These are phyloP conservation scores for Gryllus longicercus DNA, from an alignment of 2,888 invertebrate genomes.

Conservation along the genomic window DNA sequence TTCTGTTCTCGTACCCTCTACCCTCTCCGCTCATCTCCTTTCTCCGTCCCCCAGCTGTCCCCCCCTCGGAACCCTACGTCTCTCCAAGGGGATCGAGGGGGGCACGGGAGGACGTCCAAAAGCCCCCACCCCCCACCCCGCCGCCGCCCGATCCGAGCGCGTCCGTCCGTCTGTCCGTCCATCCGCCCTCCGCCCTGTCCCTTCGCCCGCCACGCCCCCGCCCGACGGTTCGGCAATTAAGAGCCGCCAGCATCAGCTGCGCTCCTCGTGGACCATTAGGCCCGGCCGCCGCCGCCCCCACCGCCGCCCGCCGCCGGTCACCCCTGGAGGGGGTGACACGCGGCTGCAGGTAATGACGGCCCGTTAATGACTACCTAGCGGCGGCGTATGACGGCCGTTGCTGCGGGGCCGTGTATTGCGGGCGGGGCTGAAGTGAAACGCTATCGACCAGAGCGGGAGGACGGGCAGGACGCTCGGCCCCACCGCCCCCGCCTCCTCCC, in stretches of 20 bases:
- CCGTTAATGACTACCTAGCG: constrained; percentile 17
- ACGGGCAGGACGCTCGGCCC: not conserved
- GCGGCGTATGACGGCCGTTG: constrained; percentile 5
- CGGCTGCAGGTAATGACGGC: constrained; percentile 17
- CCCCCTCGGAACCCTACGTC: too few species aligned
- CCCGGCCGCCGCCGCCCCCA: not conserved
- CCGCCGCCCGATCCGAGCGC: too few species aligned
- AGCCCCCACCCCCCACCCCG: too few species aligned
- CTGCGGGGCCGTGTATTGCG: not conserved
- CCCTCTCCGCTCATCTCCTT: too few species aligned
- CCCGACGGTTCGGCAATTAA: not conserved
- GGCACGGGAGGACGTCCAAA: too few species aligned
- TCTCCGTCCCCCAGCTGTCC: too few species aligned
- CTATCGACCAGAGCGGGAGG: not conserved
- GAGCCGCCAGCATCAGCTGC: constrained; percentile 1
- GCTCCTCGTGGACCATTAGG: constrained; percentile 9
- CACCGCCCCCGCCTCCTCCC: not conserved
- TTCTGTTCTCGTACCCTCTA: too few species aligned
- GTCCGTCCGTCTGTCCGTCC: too few species aligned
- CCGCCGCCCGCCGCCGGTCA: not conserved
- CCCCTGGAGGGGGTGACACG: not conserved
- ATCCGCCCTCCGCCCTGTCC: not conserved
- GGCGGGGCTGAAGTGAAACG: constrained; percentile 3
- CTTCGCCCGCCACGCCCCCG: not conserved
- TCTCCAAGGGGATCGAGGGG: too few species aligned